Evolutionary conservation across 2,888 invertebrate species (phyloP).

Genomic region (Tenthredo notha): DNA sequence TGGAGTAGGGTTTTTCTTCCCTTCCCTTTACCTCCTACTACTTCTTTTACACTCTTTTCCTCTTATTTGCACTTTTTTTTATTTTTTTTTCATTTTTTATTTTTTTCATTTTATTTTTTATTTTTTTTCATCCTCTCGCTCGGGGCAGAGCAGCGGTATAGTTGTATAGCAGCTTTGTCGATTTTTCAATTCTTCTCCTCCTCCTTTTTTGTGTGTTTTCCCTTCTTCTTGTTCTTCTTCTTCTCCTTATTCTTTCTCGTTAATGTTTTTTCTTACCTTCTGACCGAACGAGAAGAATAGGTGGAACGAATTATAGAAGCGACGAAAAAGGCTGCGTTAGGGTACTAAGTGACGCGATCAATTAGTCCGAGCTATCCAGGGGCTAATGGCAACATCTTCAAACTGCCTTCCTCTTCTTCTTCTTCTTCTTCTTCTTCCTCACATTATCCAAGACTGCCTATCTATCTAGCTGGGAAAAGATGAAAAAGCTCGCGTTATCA

Average conservation of each 20-base stretch:
- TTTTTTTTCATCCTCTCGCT: neutral
- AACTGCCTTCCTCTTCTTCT: neutral
- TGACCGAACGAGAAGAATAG: neutral
- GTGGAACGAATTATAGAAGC: neutral
- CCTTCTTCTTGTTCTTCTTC: neutral
- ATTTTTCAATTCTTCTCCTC: neutral
- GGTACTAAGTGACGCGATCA: slow-evolving; percentile 40
- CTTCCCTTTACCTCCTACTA: neutral
- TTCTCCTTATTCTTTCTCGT: neutral
- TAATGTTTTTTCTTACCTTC: neutral
- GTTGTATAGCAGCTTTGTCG: neutral
- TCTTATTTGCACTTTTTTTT: neutral
- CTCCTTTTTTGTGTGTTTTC: neutral
- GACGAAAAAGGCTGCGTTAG: neutral
- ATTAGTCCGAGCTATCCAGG: neutral
- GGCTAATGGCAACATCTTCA: slow-evolving; percentile 42
- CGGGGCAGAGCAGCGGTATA: neutral
- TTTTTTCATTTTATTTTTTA: neutral
- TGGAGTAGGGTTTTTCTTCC: neutral
- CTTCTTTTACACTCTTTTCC: neutral
- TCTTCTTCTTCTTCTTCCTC: neutral
- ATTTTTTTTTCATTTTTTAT: neutral
- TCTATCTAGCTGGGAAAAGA: too few relatives aligned
- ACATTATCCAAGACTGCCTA: too few relatives aligned
- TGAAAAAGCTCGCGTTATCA: too few relatives aligned